Conservation (phyloP, 2,797 vertebrate genomes). For the Cygnus olor region DNA sequence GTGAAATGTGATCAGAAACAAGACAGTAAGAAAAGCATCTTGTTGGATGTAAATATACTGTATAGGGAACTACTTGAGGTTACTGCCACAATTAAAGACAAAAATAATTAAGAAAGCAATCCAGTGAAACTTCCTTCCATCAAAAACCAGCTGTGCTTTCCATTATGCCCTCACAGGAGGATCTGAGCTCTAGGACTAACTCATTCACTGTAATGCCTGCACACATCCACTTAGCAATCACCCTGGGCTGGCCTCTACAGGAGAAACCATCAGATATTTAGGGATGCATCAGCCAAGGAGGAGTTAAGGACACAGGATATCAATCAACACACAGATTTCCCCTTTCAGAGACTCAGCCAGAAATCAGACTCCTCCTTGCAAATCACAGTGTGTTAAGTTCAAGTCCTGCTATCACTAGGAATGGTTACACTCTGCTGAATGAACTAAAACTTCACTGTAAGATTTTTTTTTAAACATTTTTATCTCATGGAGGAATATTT, state of each 20-base stretch:
- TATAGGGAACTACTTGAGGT: not conserved
- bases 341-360: not conserved
- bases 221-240: not conserved
- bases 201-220: not conserved
- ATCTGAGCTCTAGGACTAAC: not conserved
- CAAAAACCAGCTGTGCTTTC: not conserved
- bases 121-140: not conserved
- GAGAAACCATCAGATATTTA: not conserved
- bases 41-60: not conserved
- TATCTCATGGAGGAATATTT: not conserved
- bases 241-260: not conserved
- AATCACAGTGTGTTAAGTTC: not conserved
- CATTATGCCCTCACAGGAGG: not conserved
- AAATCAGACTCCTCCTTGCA: not conserved
- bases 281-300: not conserved
- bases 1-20: not conserved
- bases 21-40: not conserved
- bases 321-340: not conserved
- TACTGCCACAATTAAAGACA: not conserved
- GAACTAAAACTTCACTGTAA: not conserved
- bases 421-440: accelerated
- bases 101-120: not conserved
- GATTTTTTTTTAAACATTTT: not conserved
- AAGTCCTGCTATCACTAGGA: not conserved
- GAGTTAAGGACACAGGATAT: not conserved